Conservation (phyloP, 2,888 invertebrate genomes). For the Ommatoiulus sabulosus region DNA sequence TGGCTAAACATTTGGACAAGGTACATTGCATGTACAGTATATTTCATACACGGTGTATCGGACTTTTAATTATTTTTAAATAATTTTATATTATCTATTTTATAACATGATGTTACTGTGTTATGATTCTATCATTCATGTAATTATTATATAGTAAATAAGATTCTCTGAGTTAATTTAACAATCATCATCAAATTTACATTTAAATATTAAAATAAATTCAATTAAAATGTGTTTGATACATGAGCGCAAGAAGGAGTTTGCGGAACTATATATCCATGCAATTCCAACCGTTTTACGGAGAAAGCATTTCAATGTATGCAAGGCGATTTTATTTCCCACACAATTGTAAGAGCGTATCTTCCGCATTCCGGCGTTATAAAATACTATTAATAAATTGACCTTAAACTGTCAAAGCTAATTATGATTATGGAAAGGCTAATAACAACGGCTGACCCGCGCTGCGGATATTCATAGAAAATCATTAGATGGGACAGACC, state of each 20-base stretch:
- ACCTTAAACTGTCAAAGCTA: slow-evolving; percentile 23
- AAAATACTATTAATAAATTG: slow-evolving; percentile 4
- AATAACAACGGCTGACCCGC: not conserved
- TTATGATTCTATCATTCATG: too few species aligned
- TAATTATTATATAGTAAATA: too few species aligned
- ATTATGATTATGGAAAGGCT: not conserved
- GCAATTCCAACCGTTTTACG: not conserved
- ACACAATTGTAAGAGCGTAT: not conserved
- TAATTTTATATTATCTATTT: too few species aligned
- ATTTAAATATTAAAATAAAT: too few species aligned
- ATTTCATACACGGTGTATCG: too few species aligned
- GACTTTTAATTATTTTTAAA: too few species aligned
- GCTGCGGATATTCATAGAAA: slow-evolving; percentile 27
- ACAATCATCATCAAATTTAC: too few species aligned
- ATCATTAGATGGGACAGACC: not conserved
- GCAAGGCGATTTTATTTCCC: not conserved
- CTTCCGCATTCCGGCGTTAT: not conserved
- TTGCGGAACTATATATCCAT: not conserved
- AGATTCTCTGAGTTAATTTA: too few species aligned
- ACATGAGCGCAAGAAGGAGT: not conserved
- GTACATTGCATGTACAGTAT: too few species aligned
- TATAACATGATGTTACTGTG: too few species aligned
- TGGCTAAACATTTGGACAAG: too few species aligned
- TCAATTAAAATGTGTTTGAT: not conserved
- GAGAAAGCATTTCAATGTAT: not conserved